Percentiles rank a stretch among this genome's conserved stretches.
phyloP scores from a whole-genome alignment of 2,888 invertebrate genomes.

The Andrena hattorfiana region DNA sequence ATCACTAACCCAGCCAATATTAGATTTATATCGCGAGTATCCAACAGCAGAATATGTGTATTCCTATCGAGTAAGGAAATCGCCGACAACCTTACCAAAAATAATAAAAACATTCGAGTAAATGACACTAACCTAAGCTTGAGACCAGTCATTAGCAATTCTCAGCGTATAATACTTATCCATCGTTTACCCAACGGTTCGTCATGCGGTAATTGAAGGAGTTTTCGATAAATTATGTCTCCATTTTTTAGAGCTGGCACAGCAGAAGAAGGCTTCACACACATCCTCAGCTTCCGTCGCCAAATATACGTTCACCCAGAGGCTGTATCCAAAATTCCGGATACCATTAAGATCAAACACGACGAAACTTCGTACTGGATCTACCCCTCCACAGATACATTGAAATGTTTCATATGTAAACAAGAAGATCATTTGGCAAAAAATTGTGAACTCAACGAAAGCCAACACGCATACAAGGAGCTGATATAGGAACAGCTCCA shows the following conservation, averaged over 20 bases:
- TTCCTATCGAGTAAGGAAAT: constrained; percentile 11
- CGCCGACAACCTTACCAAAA: constrained; percentile 20
- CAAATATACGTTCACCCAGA: neutral
- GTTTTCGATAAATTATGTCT: constrained; percentile 49
- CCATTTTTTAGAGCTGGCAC: constrained; percentile 59
- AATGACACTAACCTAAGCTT: neutral
- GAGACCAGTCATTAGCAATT: constrained; percentile 58
- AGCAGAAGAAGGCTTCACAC: neutral
- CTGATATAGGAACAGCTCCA: neutral
- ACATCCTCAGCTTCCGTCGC: neutral
- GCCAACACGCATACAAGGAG: neutral
- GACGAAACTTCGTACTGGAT: constrained; percentile 8
- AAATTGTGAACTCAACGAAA: neutral
- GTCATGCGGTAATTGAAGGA: constrained; percentile 23
- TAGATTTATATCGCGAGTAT: constrained; percentile 27
- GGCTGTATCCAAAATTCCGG: neutral
- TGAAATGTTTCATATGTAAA: neutral
- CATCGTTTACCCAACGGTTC: constrained; percentile 63
- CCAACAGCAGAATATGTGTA: constrained; percentile 24
- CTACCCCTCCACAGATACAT: neutral
- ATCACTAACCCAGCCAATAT: constrained; percentile 20
- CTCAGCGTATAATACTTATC: constrained; percentile 61
- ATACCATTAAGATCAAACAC: neutral
- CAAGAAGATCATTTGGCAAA: neutral
- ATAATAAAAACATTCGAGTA: neutral